Base-by-base conservation (phyloP, 2,888 invertebrate genomes). In the Spodoptera picta region DNA sequence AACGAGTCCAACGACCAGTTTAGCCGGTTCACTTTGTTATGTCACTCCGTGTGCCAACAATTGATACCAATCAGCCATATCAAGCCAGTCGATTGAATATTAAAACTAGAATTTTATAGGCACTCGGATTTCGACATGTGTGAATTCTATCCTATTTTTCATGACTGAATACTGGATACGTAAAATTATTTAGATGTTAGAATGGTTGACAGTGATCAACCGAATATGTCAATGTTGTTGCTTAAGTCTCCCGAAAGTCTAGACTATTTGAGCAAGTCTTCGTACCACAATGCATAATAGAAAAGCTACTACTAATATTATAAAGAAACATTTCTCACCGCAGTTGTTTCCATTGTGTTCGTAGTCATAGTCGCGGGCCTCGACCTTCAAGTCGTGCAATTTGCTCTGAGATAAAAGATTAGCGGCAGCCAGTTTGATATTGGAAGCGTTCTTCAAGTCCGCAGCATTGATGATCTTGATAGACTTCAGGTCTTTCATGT, bases 401-500 rank as follows among this genome's bases (percentile, higher is more conserved):
- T 95, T 95, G 74, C 92, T 92, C 75, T 95, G 94, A 54, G 94
- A 92, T 41, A 95, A 77, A 14, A 95, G 83, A 75, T 95, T 95
- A 0, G 95, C 95, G 0, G 95, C 94, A 0, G 95, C 93, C 52
- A 95, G 74, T 69, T 95, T 95, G 41, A 95, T 94, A 77, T 95
- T 95, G 4, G 95, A 92, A 7, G 95, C 92, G 69, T 95, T 92
- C 86, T 95, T 93, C 70, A 96, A 83, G 73, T 95, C 95, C 0
- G 96, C 92, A 0, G 96, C 95, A 78, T 97, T 97, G 56, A 97
- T 96, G 60, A 97, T 96, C 90, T 97, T 96, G 60, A 97, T 96
- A 0, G 96, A 96, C 76, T 96, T 96, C 60, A 97, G 95, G 83
- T 96, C 96, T 87, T 97, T 96, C 90, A 97, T 96, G 65, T 96